A percentile compares a stretch with the other conserved stretches of the same genome.
Evolutionary conservation across 2,113 vertebrate species (phyloP).

Genomic region (Lagopus muta): DNA sequence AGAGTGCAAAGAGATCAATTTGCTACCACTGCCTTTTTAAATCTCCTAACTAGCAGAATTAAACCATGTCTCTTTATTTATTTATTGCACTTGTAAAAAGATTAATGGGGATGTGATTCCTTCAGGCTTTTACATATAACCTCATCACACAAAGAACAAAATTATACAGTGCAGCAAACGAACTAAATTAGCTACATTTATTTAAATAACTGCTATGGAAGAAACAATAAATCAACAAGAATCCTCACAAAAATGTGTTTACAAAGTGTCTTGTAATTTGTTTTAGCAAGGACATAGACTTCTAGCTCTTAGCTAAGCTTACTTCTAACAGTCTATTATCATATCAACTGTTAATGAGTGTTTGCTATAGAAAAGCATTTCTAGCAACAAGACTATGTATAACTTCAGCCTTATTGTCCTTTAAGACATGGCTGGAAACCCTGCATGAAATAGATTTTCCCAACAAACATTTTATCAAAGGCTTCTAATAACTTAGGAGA

Average conservation of each 20-base stretch:
- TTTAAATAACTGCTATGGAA: constrained; percentile 81
- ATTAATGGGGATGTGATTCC: constrained; percentile 81
- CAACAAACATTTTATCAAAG: constrained; percentile 76
- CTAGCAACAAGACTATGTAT: constrained; percentile 9
- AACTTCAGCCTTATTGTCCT: constrained; percentile 54
- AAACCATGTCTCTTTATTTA: constrained; percentile 82
- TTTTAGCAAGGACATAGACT: constrained; percentile 79
- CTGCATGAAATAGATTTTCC: constrained; percentile 59
- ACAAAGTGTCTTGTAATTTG: constrained; percentile 79
- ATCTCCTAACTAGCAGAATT: constrained; percentile 78
- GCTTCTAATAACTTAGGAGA: constrained; percentile 69
- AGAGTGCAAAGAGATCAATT: constrained; percentile 27
- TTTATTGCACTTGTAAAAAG: constrained; percentile 82
- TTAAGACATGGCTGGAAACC: neutral
- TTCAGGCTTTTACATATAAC: constrained; percentile 82
- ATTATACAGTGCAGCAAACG: constrained; percentile 78
- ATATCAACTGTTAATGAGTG: constrained; percentile 77
- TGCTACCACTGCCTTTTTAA: constrained; percentile 66
- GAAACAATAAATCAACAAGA: constrained; percentile 85
- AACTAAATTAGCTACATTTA: constrained; percentile 82
- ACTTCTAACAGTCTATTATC: constrained; percentile 76
- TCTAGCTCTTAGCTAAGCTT: constrained; percentile 80
- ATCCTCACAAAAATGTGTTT: constrained; percentile 80
- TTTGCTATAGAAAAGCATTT: constrained; percentile 70
- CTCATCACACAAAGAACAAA: constrained; percentile 76